phyloP scores from a whole-genome alignment of 1,140 invertebrate species.

The Wiebesia pumilae region DNA sequence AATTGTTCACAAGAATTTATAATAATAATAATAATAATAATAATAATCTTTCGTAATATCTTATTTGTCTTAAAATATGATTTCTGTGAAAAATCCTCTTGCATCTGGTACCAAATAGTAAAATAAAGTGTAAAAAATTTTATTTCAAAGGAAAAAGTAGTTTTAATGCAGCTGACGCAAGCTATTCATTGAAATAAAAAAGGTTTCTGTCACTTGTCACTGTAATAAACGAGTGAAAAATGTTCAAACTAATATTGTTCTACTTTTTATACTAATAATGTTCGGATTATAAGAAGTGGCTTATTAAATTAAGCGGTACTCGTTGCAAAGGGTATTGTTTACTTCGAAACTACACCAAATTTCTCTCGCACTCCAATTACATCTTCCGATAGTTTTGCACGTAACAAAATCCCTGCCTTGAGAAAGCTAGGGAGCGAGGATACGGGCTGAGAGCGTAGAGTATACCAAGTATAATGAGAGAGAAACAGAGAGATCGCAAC shows the following conservation, averaged over 20 bases:
- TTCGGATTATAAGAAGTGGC: background rate
- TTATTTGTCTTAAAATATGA: background rate
- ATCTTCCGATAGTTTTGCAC: background rate
- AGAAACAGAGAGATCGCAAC: background rate
- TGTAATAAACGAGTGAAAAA: too few species aligned
- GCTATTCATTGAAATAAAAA: too few species aligned
- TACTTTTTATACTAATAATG: background rate
- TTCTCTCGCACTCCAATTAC: background rate
- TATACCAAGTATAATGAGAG: background rate
- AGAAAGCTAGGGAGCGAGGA: background rate
- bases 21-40: too few species aligned
- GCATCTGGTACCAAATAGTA: background rate
- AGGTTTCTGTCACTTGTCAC: too few species aligned
- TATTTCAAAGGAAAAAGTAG: background rate
- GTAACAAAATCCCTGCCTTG: background rate
- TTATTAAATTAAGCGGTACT: background rate
- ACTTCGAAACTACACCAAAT: background rate
- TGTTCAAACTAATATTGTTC: background rate
- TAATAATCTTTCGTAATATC: background rate
- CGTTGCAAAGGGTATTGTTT: background rate
- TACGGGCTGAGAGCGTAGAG: background rate
- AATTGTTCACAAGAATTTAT: too few species aligned
- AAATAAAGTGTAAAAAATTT: background rate
- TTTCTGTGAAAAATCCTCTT: background rate
- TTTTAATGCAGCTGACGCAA: background rate